A percentile compares a stretch with the other conserved stretches of the same genome.
Conservation (phyloP, 2,888 invertebrate species). For the Choristoneura rosaceana region DNA sequence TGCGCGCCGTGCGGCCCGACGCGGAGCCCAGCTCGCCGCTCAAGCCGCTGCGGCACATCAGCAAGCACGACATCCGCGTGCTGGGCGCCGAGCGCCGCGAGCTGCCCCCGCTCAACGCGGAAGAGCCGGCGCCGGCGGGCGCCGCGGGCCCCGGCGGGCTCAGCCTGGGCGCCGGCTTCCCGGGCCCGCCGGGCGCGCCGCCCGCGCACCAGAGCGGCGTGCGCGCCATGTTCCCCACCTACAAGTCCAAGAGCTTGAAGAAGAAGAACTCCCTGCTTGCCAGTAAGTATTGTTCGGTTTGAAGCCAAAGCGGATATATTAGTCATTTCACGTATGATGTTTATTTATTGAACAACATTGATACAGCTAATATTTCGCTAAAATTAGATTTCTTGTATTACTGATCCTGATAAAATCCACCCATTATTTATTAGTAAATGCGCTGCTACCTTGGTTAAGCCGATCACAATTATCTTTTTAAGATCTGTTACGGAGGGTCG, state of each 20-base stretch:
- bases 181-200: slow-evolving; percentile 6
- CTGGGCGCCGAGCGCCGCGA: slow-evolving; percentile 63
- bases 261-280: slow-evolving; percentile 91
- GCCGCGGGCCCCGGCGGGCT: neutral
- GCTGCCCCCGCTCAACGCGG: slow-evolving; percentile 65
- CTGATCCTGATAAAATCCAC: too few relatives aligned
- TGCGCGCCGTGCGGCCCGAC: slow-evolving; percentile 51
- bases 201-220: slow-evolving; percentile 64
- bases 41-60: slow-evolving; percentile 65
- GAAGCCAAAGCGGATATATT: too few relatives aligned
- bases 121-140: too few relatives aligned
- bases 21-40: slow-evolving; percentile 51
- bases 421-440: too few relatives aligned
- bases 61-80: slow-evolving; percentile 73
- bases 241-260: slow-evolving; percentile 87
- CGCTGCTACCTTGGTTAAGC: too few relatives aligned
- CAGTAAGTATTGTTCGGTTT: slow-evolving; percentile 85
- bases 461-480: too few relatives aligned
- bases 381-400: too few relatives aligned
- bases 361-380: too few relatives aligned
- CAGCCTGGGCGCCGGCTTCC: neutral
- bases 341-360: too few relatives aligned
- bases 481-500: too few relatives aligned
- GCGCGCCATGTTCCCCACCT: slow-evolving; percentile 84
- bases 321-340: too few relatives aligned